Base-by-base conservation (phyloP, 2,113 vertebrate genomes). In the Lepus americanus region DNA sequence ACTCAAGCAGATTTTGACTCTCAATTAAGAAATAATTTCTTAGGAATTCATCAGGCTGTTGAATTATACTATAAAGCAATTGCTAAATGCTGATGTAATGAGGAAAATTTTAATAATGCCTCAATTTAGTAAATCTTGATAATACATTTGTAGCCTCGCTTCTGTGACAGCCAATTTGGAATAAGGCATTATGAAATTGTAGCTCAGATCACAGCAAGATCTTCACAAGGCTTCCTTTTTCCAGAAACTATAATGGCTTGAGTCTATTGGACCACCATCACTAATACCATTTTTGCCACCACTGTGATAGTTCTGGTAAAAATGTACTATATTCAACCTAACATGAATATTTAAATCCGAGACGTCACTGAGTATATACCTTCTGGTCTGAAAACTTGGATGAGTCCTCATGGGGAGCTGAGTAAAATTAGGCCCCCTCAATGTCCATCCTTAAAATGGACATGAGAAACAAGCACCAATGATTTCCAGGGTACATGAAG, bases 121-220 rank as follows among this genome's bases (percentile, higher is more conserved):
- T 90, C 25, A 80, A 80, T 90, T 94, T 76, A 94, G 72, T 86
- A 67, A 90, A 64, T 84, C 64, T 13, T 63, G 79, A 63, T 49
- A 87, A 83, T 89, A 31, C 29, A 49, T 59, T 76, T 78, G 53
- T 87, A n/a, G 29, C 69, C 87, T 82, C 74, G 17, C 31, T 20
- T 78, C 23, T 49, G 19, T 90, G 66, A 51, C 33, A 85, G 77
- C 51, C 1, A 66, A 4, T 90, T 82, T 17, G 73, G 27, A 83
- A 55, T 5, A 53, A 84, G 11, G 53, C n/a, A 83, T 88, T 94
- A 77, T 84, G 78, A 90, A 93, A 88, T 64, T 74, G 0, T 63
- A 78, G 36, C 16, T 69, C 6, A 69, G 22, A 44, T 69, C 36
- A 3, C 22, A 17, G 59, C 39, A 87, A 90, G n/a, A 63, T 3